Evolutionary conservation across 2,888 invertebrate species (phyloP), one percentile per base, ranked within the genome.

Genomic region (Rhabditoides inermis): DNA sequence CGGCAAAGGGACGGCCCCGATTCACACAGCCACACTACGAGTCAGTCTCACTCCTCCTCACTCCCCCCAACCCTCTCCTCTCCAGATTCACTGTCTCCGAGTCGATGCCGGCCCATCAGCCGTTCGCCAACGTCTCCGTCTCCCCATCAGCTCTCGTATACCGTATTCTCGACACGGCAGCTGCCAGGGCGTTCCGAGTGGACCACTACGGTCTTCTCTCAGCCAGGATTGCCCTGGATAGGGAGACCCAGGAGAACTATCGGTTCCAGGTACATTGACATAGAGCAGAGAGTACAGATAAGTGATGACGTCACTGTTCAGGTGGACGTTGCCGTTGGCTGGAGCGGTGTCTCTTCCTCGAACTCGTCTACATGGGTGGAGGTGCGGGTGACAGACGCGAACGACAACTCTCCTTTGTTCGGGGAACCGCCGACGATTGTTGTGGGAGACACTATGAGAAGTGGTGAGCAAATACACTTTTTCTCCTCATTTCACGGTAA

Each of bases 401-500:
- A 65, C 44, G 65, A 64, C 41, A 60, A 64, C 36, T 26, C 49
- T 3, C 66, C 66, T 1, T 15, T 28, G 2, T 60, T 59, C 27
- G 44, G 37, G 15, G 12, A 37, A 26, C 3, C 35, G 3, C 23
- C 32, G 25, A 46, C 39, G 3, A 44, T 60, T 25, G 30, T 45
- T 3, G 44, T 60, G 5, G 37, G 50, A 30, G 56, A 60, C 26
- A 56, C 50, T 4, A 30, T 57, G 49, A 50, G 49, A 27, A 57
- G 48, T 35, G 60, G 60, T 12, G 53, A 57, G n/a, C 10, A 26
- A n/a, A 44, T 50, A 1, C 50, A 50, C 23, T n/a, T 32, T 39
- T 39, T 7, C 39, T 18, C 39, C 39, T 39, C 39, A 39, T 2
- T 45, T 27, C 15, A 18, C 10, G 15, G 3, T 15, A 22, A 36